These are phyloP conservation scores for Oceanodroma leucorhoa DNA, from an alignment of 2,797 vertebrate genomes.

Conservation along the genomic window DNA sequence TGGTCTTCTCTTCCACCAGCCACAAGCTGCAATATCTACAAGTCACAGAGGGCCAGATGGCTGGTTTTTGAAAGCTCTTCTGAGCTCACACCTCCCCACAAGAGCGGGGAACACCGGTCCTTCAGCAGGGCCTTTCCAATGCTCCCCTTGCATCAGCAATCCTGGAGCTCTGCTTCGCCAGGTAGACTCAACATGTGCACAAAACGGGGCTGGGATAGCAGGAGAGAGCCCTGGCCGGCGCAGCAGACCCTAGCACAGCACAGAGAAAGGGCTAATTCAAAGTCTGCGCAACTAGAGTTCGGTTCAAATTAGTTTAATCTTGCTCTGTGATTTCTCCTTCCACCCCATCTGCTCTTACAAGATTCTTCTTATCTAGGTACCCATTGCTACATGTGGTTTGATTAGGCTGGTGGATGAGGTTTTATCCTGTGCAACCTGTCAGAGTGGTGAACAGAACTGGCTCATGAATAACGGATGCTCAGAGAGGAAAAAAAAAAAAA, in stretches of 20 bases:
- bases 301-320: neutral
- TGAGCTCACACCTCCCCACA: neutral
- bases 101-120: neutral
- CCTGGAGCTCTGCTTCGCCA: neutral
- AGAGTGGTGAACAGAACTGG: neutral
- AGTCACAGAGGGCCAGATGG: neutral
- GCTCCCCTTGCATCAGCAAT: neutral
- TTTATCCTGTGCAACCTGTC: neutral
- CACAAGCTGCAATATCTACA: neutral
- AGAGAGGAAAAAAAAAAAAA: neutral
- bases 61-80: neutral
- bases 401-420: neutral
- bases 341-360: neutral
- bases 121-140: neutral
- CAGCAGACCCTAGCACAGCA: neutral
- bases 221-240: neutral
- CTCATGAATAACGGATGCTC: neutral
- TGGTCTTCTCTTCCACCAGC: neutral
- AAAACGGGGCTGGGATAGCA: neutral
- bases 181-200: neutral
- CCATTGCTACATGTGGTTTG: slow-evolving; percentile 20
- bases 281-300: neutral
- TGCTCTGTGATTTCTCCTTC: slow-evolving; percentile 10
- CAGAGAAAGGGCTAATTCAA: neutral
- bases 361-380: neutral